Evolutionary conservation across 2,113 vertebrate species (phyloP), one percentile per base, ranked within the genome.

Genomic region (Peucedramus taeniatus): DNA sequence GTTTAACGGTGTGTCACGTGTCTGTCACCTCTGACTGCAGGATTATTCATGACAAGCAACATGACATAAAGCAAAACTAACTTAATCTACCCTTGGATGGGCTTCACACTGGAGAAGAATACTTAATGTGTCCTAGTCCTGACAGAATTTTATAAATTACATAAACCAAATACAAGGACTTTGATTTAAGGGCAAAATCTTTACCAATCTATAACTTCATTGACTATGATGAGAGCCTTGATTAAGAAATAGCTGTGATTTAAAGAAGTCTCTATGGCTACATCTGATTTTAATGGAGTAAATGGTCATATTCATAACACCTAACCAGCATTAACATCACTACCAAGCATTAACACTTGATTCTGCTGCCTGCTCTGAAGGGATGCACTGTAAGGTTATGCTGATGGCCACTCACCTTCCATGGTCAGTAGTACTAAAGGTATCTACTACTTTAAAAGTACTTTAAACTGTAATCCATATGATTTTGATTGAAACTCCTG

Each of bases 61-160:
- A 85, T 4, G 63, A 76, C 50, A 91, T 61, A 56, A 64, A 87
- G 61, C 31, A 95, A 94, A 94, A 96, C 47, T 83, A 88, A 65
- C 66, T 78, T 63, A 77, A 83, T 86, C 75, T 83, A 74, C 35
- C 21, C 28, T 65, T 53, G 53, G 70, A 51, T 56, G n/a, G 13
- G 33, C 79, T 93, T 93, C 54, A 88, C 47, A 45, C 10, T 45
- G 69, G 13, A 84, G 53, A 76, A 72, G 12, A 72, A 30, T 50
- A 66, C 6, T 65, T 64, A 59, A 37, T 19, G 22, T 60, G 28
- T 39, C 63, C 30, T 44, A 56, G n/a, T 16, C 17, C 51, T 44
- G 51, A 0, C 44, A 92, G 61, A 83, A 77, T 93, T 93, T 93
- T 83, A 42, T 66, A 74, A 83, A 81, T 81, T 72, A 39, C 6